phyloP scores from a whole-genome alignment of 2,797 vertebrate species.

The Labroides dimidiatus region DNA sequence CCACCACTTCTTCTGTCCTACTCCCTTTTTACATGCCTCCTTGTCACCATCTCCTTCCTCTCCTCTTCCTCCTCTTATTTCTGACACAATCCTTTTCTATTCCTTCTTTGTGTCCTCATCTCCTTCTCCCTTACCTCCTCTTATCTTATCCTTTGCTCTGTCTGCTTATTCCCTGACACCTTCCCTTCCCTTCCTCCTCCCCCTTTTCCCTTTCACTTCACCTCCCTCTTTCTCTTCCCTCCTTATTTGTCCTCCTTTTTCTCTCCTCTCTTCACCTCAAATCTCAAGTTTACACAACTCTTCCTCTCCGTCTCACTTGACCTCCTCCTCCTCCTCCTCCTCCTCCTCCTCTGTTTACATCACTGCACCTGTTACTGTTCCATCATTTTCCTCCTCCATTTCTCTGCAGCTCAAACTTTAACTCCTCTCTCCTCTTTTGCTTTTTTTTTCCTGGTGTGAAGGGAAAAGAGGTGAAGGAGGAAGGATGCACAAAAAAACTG shows the following conservation, averaged over 20 bases:
- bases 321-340: slow-evolving; percentile 1
- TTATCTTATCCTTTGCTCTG: no score
- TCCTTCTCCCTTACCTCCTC: accelerated
- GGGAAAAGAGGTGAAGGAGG: not conserved
- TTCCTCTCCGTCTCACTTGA: not conserved
- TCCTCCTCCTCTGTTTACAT: slow-evolving; percentile 9
- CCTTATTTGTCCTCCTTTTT: not conserved
- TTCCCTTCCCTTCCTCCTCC: no score
- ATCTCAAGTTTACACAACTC: slow-evolving; percentile 9
- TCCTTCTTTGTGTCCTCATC: not conserved
- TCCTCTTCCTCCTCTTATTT: no score
- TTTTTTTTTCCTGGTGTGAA: no score
- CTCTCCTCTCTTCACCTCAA: not conserved
- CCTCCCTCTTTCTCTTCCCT: no score
- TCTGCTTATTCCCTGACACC: no score
- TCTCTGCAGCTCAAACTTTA: not conserved
- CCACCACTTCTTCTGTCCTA: no score
- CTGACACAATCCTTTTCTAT: no score
- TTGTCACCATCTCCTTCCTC: not conserved
- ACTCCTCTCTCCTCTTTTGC: not conserved
- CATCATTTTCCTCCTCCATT: not conserved
- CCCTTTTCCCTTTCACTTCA: no score
- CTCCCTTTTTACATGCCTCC: no score
- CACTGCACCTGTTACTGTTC: not conserved
- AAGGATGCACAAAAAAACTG: not conserved